phyloP scores from a whole-genome alignment of 2,113 vertebrate species.

The Ursus arctos region DNA sequence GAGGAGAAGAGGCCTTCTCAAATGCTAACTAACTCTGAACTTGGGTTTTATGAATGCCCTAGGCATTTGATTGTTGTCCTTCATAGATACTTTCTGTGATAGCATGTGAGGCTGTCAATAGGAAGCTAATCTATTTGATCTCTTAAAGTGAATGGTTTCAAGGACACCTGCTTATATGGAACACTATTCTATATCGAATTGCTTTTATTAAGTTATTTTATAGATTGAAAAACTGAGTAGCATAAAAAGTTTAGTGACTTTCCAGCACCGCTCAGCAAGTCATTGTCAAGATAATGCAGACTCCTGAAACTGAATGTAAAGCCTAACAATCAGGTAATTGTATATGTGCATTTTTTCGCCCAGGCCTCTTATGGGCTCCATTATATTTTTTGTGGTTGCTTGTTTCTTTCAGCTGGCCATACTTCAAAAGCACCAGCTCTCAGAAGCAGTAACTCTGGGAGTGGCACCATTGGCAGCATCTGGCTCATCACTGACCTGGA shows the following conservation, averaged over 20 bases:
- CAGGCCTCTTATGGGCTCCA: conserved; percentile 45
- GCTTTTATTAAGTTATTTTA: conserved; percentile 80
- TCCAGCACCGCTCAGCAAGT: conserved; percentile 69
- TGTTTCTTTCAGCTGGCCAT: conserved; percentile 52
- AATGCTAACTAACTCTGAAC: not conserved
- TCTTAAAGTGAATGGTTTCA: conserved; percentile 75
- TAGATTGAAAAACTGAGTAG: conserved; percentile 71
- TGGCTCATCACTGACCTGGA: conserved; percentile 48
- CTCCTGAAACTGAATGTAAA: conserved; percentile 47
- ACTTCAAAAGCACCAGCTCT: conserved; percentile 69
- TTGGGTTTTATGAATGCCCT: conserved; percentile 52
- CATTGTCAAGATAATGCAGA: conserved; percentile 64
- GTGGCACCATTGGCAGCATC: not conserved
- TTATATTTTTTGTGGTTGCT: conserved; percentile 67
- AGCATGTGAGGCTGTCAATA: conserved; percentile 62
- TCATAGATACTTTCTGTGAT: conserved; percentile 56
- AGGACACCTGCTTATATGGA: conserved; percentile 70
- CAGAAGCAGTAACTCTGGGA: conserved; percentile 51
- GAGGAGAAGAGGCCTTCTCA: not conserved
- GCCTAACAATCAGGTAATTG: conserved; percentile 71
- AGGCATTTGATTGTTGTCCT: conserved; percentile 48
- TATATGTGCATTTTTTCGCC: not conserved
- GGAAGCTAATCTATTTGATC: conserved; percentile 81
- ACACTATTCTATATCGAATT: conserved; percentile 69
- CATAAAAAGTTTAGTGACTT: conserved; percentile 71